A percentile compares a stretch with the other conserved stretches of the same genome.
Evolutionary conservation across 2,113 vertebrate species (phyloP).

Genomic region (Todiramphus chloris): DNA sequence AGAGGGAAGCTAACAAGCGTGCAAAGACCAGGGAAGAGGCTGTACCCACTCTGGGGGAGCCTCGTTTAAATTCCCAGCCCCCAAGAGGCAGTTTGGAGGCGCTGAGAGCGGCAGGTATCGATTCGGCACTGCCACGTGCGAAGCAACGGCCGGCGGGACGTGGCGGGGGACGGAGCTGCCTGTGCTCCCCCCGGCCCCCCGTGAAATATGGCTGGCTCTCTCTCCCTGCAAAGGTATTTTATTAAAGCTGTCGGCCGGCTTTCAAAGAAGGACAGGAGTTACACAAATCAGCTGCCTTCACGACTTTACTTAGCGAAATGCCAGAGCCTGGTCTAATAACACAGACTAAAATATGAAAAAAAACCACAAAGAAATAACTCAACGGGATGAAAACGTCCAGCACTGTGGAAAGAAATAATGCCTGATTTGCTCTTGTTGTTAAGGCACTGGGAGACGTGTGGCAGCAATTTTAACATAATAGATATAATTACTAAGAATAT

Average conservation of each 20-base stretch:
- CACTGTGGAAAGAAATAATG: too few species aligned
- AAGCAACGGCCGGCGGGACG: neutral
- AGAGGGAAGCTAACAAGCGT: neutral
- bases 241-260: conserved; percentile 55
- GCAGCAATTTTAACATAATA: neutral
- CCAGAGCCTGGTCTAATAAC: neutral
- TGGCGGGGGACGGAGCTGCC: neutral
- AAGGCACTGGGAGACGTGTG: neutral
- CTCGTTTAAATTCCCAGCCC: neutral
- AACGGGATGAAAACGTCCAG: neutral
- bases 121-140: neutral
- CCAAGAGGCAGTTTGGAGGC: neutral
- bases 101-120: neutral
- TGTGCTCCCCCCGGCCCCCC: neutral
- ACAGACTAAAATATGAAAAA: neutral
- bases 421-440: neutral
- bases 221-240: conserved; percentile 34
- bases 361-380: neutral
- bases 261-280: conserved; percentile 27
- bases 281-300: conserved; percentile 8
- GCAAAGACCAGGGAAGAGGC: neutral
- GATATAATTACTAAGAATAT: neutral
- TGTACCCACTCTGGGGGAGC: neutral
- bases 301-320: neutral
- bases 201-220: neutral